Percentiles rank a stretch among this genome's conserved stretches.
phyloP scores from a whole-genome alignment of 2,888 invertebrate species.

The Scrobipalpa costella region DNA sequence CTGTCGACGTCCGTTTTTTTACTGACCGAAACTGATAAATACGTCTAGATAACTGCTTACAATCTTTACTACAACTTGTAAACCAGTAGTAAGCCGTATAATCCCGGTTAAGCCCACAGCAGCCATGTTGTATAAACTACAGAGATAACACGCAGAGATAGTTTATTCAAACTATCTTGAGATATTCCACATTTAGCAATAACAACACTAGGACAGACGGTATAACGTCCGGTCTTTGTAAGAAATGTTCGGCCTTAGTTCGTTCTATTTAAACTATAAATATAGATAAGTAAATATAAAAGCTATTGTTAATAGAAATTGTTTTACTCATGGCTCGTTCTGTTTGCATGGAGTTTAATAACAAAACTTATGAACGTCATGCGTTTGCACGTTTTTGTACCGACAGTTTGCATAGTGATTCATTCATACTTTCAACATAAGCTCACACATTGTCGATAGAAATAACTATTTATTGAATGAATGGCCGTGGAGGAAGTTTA shows the following conservation, averaged over 20 bases:
- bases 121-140: slow-evolving; percentile 21
- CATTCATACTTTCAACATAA: slow-evolving; percentile 4
- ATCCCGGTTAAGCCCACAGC: slow-evolving; percentile 25
- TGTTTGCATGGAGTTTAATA: too few species aligned
- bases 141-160: slow-evolving; percentile 19
- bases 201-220: slow-evolving; percentile 44
- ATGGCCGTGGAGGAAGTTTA: too few species aligned
- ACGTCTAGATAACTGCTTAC: background rate
- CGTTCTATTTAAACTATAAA: too few species aligned
- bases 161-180: slow-evolving; percentile 11
- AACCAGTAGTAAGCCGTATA: slow-evolving; percentile 16
- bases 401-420: slow-evolving; percentile 38
- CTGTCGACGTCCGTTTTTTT: background rate
- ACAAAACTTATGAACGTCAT: too few species aligned
- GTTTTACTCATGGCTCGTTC: too few species aligned
- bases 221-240: slow-evolving; percentile 49
- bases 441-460: too few species aligned
- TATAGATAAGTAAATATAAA: too few species aligned
- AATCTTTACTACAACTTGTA: slow-evolving; percentile 13
- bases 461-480: background rate
- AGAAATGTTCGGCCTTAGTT: too few species aligned
- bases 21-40: background rate
- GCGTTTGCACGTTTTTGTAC: slow-evolving; percentile 64
- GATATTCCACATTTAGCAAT: slow-evolving; percentile 32
- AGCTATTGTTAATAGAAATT: too few species aligned